Conservation (phyloP, 2,797 vertebrate genomes). For the Pseudomugil tenellus region DNA sequence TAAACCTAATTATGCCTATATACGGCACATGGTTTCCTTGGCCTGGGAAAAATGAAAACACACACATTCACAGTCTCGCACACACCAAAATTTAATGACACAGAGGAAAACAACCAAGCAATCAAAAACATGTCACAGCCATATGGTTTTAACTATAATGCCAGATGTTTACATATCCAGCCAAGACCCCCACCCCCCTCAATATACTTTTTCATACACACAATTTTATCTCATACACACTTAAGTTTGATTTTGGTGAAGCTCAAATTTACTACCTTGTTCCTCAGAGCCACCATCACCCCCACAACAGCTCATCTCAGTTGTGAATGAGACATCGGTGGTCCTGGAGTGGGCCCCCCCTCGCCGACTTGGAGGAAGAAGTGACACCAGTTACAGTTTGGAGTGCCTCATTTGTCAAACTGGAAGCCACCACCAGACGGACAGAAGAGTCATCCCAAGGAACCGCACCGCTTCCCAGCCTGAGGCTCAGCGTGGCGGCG, state of each 20-base stretch:
- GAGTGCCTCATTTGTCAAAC: conserved; percentile 88
- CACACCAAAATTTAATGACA: conserved; percentile 57
- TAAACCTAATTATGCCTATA: conserved; percentile 84
- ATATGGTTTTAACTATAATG: conserved; percentile 56
- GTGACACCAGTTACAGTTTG: conserved; percentile 87
- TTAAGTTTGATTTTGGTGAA: conserved; percentile 16
- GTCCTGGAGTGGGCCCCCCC: conserved; percentile 96
- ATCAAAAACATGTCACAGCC: conserved; percentile 63
- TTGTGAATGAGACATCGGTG: conserved; percentile 96
- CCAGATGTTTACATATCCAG: conserved; percentile 69
- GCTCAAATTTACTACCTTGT: not conserved
- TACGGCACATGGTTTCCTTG: conserved; percentile 75
- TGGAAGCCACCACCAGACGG: conserved; percentile 39
- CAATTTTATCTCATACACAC: not conserved
- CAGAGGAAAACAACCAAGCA: conserved; percentile 69
- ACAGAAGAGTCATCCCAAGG: conserved; percentile 35
- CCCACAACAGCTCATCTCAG: conserved; percentile 95
- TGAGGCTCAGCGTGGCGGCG: conserved; percentile 45
- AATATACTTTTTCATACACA: not conserved
- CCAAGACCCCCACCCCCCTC: conserved; percentile 14
- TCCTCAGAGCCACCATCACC: conserved; percentile 91
- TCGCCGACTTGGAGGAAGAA: conserved; percentile 86
- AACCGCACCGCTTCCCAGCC: conserved; percentile 59
- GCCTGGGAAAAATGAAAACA: conserved; percentile 71
- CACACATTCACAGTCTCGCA: conserved; percentile 28